Conservation (phyloP, 2,797 vertebrate species). For the Ctenochaetus hawaiiensis region DNA sequence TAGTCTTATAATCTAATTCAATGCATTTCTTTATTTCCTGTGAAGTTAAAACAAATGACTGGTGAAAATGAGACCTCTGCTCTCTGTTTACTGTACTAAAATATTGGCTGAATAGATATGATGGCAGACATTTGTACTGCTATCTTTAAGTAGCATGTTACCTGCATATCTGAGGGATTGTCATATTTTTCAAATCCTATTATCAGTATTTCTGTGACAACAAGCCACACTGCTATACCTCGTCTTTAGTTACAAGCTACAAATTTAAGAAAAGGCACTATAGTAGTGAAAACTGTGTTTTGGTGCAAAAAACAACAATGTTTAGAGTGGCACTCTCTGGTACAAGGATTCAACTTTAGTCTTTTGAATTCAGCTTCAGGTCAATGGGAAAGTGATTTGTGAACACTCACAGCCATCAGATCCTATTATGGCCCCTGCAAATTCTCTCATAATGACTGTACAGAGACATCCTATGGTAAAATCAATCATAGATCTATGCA, state of each 20-base stretch:
- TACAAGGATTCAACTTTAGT: slow-evolving; percentile 59
- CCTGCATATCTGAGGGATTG: no score
- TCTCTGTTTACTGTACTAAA: no score
- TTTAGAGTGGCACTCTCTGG: slow-evolving; percentile 40
- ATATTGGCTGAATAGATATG: no score
- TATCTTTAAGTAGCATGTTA: no score
- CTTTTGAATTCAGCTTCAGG: slow-evolving; percentile 66
- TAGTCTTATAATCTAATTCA: no score
- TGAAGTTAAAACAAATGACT: no score
- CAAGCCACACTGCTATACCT: no score
- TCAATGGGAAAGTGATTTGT: slow-evolving; percentile 85
- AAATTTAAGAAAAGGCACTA: slow-evolving; percentile 9
- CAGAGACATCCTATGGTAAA: slow-evolving; percentile 80
- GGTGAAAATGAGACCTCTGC: no score
- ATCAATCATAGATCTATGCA: slow-evolving; percentile 84
- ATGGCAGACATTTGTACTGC: no score
- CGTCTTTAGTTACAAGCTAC: slow-evolving; percentile 6
- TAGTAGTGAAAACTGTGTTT: slow-evolving; percentile 3
- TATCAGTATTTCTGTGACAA: no score
- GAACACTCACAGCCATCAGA: slow-evolving; percentile 82
- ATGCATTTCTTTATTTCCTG: no score
- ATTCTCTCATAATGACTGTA: slow-evolving; percentile 81
- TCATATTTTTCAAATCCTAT: no score
- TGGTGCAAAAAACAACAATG: slow-evolving; percentile 18
- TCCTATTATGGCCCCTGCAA: slow-evolving; percentile 79